Base-by-base conservation (phyloP, 92 coral and sea anemone genomes). In the Porites evermanni region DNA sequence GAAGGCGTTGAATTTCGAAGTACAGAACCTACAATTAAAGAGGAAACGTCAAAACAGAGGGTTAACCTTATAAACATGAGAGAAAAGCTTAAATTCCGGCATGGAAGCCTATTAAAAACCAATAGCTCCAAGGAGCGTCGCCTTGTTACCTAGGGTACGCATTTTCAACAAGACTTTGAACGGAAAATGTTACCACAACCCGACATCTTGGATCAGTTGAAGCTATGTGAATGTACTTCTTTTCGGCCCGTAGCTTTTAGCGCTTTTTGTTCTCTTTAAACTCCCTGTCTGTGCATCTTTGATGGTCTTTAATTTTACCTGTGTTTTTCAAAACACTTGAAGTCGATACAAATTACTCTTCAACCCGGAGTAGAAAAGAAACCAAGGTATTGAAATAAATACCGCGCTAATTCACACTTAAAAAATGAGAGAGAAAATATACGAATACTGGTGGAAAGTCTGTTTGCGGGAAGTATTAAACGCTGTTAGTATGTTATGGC, bases 1-100 rank as follows among this genome's bases (percentile, higher is more conserved):
- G 81, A 78, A 65, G 79, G 75, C 70, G 80, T 84, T 47, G 94
- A 88, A 72, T 79, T 85, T 24, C 88, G 92, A 80, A 88, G 92
- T 88, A 79, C 53, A 80, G 16, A 70, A 9, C 24, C 47, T 38
- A 38, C 47, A 38, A 38, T 38, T 38, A 38, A 38, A 38, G 47
- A 38, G 47, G 67, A 91, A 29, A 51, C 47, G 78, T 17, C 53
- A 74, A 67, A 70, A 4, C 64, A 24, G 32, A 29, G 6, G 20
- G 12, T 56, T 16, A 18, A 18, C n/a, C 21, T 58, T 70, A 7
- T 13, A 18, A 70, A 32, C 58, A 38, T 12, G 12, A 59, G 47
- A 53, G 54, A 70, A 19, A 58, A 19, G 23, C 77, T 69, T 52
- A 11, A 74, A 53, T 53, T 74, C 32, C 64, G 63, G 38, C 20